phyloP scores from a whole-genome alignment of 2,888 invertebrate genomes.

The Malacosoma neustria region DNA sequence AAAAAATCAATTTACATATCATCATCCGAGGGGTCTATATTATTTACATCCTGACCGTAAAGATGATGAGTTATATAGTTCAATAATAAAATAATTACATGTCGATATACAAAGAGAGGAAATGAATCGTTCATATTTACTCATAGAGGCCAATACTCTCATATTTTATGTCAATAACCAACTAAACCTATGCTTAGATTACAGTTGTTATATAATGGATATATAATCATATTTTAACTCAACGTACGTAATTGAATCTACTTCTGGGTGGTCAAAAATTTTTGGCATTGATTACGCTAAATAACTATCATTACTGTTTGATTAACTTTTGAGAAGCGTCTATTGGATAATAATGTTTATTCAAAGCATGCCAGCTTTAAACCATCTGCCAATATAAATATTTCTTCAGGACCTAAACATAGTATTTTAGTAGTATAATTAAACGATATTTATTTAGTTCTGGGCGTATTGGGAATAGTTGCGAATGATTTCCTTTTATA shows the following conservation, averaged over 20 bases:
- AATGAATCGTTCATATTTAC: not conserved
- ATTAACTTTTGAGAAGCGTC: constrained; percentile 1
- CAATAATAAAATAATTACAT: not conserved
- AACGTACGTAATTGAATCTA: not conserved
- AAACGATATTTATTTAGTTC: too few species aligned
- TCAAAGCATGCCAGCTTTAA: too few species aligned
- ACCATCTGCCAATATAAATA: too few species aligned
- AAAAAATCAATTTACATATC: too few species aligned
- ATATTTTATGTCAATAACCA: not conserved
- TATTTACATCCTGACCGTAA: too few species aligned
- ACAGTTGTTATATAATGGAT: not conserved
- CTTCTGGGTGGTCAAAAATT: constrained; percentile 7
- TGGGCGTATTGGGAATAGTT: too few species aligned
- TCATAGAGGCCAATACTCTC: not conserved
- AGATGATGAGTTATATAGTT: too few species aligned
- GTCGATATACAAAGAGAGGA: not conserved
- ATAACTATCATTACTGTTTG: constrained; percentile 5
- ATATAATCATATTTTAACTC: not conserved
- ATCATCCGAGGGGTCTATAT: too few species aligned
- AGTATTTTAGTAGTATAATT: too few species aligned
- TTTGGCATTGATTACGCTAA: constrained; percentile 3
- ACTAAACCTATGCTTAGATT: not conserved
- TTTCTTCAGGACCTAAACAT: too few species aligned
- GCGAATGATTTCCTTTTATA: too few species aligned
- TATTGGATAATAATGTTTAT: not conserved